Conservation (phyloP, 2,113 vertebrate genomes). For the Rattus norvegicus region DNA sequence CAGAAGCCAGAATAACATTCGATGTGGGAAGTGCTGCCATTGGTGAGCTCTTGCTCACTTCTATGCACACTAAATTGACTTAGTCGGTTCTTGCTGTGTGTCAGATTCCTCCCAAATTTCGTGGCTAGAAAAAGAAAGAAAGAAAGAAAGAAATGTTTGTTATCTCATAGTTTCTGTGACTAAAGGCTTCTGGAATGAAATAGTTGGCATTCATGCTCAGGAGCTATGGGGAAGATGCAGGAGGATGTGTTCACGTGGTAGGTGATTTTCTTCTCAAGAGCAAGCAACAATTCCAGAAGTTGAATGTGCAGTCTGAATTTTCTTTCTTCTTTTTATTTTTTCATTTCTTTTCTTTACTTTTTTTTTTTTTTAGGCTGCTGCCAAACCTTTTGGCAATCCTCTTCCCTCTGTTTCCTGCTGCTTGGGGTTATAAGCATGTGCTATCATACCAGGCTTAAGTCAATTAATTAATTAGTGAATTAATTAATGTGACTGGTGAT, state of each 20-base stretch:
- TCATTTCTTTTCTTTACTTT: not conserved
- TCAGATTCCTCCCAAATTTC: not conserved
- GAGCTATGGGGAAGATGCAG: not conserved
- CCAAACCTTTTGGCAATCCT: not conserved
- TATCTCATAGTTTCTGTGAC: not conserved
- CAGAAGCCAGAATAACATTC: not conserved
- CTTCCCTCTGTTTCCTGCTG: too few relatives aligned
- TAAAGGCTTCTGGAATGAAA: not conserved
- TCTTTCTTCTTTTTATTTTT: not conserved
- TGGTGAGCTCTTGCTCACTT: not conserved
- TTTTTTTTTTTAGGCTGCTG: not conserved
- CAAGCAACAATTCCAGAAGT: not conserved
- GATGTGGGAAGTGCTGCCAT: not conserved
- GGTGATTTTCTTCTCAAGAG: not conserved
- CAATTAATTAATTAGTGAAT: not conserved
- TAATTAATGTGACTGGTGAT: not conserved
- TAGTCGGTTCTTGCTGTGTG: not conserved
- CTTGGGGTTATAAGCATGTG: not conserved
- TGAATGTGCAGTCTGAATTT: not conserved
- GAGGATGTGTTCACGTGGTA: not conserved
- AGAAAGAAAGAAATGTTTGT: not conserved
- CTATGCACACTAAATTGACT: not conserved
- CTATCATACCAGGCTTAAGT: not conserved
- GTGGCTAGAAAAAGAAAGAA: not conserved
- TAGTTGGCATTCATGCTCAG: not conserved